These are phyloP conservation scores for Penelope pileata DNA, from an alignment of 2,113 vertebrate genomes.

Conservation along the genomic window DNA sequence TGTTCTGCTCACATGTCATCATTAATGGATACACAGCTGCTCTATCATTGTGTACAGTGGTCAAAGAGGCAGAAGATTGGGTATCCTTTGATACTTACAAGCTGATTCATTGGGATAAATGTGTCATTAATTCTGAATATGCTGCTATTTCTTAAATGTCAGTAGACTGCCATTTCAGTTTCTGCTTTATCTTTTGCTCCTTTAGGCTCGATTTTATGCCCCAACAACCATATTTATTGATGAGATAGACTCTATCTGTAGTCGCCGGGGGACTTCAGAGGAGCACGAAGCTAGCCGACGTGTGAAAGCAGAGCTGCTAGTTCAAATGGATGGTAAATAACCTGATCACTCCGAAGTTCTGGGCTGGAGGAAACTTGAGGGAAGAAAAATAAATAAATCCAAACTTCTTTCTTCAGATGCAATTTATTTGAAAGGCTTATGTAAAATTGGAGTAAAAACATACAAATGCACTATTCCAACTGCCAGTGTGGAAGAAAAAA, in stretches of 20 bases:
- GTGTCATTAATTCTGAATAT: background rate
- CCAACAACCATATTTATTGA: slow-evolving; percentile 98
- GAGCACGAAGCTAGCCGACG: slow-evolving; percentile 96
- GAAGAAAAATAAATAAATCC: background rate
- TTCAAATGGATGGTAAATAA: slow-evolving; percentile 97
- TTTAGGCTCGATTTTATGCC: slow-evolving; percentile 95
- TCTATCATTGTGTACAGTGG: background rate
- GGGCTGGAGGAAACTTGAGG: background rate
- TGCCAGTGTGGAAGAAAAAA: background rate
- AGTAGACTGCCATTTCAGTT: background rate
- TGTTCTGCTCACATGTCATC: background rate
- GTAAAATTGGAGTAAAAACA: background rate
- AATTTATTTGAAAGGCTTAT: background rate
- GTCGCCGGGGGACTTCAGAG: slow-evolving; percentile 95
- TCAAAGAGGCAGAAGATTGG: background rate
- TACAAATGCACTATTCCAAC: background rate
- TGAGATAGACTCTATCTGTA: slow-evolving; percentile 99
- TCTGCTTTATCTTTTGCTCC: slow-evolving; percentile 22
- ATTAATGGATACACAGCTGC: background rate
- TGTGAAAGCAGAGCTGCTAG: slow-evolving; percentile 94
- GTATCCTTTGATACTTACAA: accelerated
- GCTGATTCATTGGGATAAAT: background rate
- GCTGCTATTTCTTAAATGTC: background rate
- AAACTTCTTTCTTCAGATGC: background rate
- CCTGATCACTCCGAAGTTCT: background rate